Evolutionary conservation across 1,140 invertebrate genomes (phyloP).

Genomic region (Caerostris extrusa): DNA sequence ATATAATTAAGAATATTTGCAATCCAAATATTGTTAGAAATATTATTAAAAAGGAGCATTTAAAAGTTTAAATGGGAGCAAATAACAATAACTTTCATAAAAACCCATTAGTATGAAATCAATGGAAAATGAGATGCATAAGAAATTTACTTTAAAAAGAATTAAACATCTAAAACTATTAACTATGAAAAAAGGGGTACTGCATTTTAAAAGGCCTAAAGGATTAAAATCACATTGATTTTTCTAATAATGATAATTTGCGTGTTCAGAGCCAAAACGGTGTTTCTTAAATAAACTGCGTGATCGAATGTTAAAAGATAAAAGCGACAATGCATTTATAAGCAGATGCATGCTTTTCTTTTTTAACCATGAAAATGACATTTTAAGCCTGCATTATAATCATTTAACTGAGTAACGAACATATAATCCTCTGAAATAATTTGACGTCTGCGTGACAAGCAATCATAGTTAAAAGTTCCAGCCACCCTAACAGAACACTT

Average conservation of each 20-base stretch:
- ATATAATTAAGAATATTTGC: no score
- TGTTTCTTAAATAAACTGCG: not conserved
- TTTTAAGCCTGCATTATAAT: conserved; percentile 56
- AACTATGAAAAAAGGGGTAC: no score
- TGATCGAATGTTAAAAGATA: not conserved
- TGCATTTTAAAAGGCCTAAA: not conserved
- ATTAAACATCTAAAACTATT: no score
- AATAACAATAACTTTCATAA: no score
- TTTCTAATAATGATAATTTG: conserved; percentile 9
- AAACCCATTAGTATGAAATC: no score
- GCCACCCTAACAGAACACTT: not conserved
- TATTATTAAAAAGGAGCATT: no score
- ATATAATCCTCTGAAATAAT: conserved; percentile 29
- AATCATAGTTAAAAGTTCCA: conserved; percentile 60
- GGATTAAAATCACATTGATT: conserved; percentile 4
- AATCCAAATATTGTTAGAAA: no score
- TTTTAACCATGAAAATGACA: conserved; percentile 39
- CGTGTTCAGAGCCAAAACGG: not conserved
- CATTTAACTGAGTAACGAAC: conserved; percentile 30
- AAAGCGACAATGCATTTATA: not conserved
- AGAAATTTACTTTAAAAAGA: no score
- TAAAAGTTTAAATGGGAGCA: no score
- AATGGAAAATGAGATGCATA: no score
- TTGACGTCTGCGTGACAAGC: conserved; percentile 44
- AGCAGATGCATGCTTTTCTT: not conserved